Conservation (phyloP, 2,113 vertebrate genomes). For the Rhizomys pruinosus region DNA sequence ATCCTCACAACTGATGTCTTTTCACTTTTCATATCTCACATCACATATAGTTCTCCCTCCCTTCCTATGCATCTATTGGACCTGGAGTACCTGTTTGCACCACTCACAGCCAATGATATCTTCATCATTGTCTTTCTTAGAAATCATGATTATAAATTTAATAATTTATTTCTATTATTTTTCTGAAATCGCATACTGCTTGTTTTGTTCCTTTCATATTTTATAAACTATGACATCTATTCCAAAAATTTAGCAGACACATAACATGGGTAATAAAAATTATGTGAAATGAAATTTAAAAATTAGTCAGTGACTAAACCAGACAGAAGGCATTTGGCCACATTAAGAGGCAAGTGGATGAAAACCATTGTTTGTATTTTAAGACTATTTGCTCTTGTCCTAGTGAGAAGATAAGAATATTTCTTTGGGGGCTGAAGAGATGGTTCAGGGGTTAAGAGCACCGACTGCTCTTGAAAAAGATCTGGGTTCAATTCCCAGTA, state of each 20-base stretch:
- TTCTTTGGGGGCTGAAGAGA: too few relatives aligned
- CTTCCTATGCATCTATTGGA: background rate
- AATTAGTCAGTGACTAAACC: background rate
- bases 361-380: background rate
- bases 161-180: background rate
- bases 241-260: background rate
- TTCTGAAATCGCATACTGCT: background rate
- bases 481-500: too few relatives aligned
- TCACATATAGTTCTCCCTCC: background rate
- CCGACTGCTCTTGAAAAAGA: too few relatives aligned
- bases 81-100: fast-evolving
- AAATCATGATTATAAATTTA: background rate
- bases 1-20: background rate
- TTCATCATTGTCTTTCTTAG: background rate
- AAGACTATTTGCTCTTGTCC: background rate
- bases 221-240: background rate
- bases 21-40: background rate
- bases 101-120: background rate
- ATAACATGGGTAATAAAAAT: background rate
- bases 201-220: background rate
- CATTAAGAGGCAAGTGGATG: background rate
- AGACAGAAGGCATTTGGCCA: background rate
- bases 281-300: background rate
- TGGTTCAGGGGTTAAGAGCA: too few relatives aligned
- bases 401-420: too few relatives aligned